phyloP scores from a whole-genome alignment of 1,140 invertebrate species.

The Vanessa tameamea region DNA sequence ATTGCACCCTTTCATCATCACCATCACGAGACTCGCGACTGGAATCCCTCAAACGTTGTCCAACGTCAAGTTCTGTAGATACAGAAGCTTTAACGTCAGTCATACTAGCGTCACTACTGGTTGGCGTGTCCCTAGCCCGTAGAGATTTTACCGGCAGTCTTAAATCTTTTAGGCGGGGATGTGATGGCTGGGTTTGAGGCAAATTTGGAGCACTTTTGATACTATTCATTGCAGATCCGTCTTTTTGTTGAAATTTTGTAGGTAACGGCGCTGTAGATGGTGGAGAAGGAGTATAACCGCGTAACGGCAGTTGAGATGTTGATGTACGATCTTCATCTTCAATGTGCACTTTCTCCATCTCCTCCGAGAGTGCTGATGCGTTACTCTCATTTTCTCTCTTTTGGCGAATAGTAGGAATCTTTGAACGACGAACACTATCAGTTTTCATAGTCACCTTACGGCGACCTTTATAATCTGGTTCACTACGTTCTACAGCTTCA shows the following conservation, averaged over 20 bases:
- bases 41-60: slow-evolving; percentile 74
- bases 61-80: slow-evolving; percentile 73
- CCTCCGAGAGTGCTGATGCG: slow-evolving; percentile 81
- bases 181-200: slow-evolving; percentile 85
- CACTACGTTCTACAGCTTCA: slow-evolving; percentile 73
- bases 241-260: slow-evolving; percentile 88
- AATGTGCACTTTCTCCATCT: slow-evolving; percentile 83
- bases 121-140: slow-evolving; percentile 82
- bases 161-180: slow-evolving; percentile 85
- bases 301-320: slow-evolving; percentile 77
- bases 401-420: slow-evolving; percentile 82
- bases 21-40: slow-evolving; percentile 80
- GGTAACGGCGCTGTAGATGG: slow-evolving; percentile 90
- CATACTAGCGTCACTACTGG: slow-evolving; percentile 85
- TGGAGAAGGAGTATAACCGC: slow-evolving; percentile 87
- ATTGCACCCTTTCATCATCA: slow-evolving; percentile 83
- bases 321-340: slow-evolving; percentile 81
- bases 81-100: slow-evolving; percentile 70
- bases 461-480: slow-evolving; percentile 73
- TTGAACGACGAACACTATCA: slow-evolving; percentile 80
- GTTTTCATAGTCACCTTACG: slow-evolving; percentile 78
- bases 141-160: slow-evolving; percentile 84
- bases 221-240: slow-evolving; percentile 86
- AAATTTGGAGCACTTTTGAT: slow-evolving; percentile 89
- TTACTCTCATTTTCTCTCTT: slow-evolving; percentile 81